Conservation (phyloP, 2,113 vertebrate species). For the Nothocercus nigrocapillus region DNA sequence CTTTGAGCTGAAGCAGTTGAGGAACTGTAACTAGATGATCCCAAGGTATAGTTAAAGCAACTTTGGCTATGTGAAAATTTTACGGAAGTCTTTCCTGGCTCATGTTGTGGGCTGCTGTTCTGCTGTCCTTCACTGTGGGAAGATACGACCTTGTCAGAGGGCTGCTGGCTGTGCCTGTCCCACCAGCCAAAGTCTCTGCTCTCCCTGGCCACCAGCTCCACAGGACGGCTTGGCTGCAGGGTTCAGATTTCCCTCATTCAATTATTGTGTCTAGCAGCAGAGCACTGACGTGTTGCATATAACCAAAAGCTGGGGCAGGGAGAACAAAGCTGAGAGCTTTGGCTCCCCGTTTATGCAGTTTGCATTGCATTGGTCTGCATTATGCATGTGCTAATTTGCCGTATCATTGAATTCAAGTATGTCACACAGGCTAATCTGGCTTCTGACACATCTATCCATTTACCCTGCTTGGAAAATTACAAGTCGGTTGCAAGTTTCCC, state of each 20-base stretch:
- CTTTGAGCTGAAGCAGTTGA: not conserved
- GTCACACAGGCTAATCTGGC: not conserved
- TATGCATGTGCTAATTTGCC: not conserved
- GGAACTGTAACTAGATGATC: not conserved
- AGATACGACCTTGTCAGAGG: not conserved
- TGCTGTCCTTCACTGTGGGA: not conserved
- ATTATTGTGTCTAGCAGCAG: accelerated
- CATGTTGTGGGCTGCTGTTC: accelerated
- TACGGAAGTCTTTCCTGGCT: not conserved
- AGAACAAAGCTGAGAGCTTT: not conserved
- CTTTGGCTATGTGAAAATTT: not conserved
- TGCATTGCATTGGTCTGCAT: not conserved
- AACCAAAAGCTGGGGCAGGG: not conserved
- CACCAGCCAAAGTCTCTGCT: not conserved
- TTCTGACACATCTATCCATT: not conserved
- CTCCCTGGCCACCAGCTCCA: accelerated
- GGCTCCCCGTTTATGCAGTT: not conserved
- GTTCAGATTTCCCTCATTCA: not conserved
- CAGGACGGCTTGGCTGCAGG: accelerated
- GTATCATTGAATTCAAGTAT: accelerated
- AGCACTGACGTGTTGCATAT: accelerated
- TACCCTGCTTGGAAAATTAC: not conserved
- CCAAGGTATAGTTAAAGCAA: not conserved
- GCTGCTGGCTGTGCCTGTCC: not conserved
- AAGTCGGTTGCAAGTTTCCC: not conserved